Base-by-base conservation (phyloP, 1,140 invertebrate species). In the Bombus waltoni region DNA sequence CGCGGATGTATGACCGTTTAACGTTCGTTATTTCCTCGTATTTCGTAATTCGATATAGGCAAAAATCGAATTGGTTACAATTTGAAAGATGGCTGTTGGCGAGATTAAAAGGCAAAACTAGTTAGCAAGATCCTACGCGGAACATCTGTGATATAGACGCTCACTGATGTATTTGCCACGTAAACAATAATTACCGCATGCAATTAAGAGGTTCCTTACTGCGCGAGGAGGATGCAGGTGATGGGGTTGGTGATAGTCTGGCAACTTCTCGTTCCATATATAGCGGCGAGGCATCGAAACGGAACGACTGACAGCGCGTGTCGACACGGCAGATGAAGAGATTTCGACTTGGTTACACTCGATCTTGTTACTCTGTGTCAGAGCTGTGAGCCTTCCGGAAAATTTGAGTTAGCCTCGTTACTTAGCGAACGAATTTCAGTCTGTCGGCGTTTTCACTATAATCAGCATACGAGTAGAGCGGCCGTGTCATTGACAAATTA, bases 161-260 rank as follows among this genome's bases (percentile, higher is more conserved):
- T 68, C 65, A n/a, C n/a, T 70, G 81, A 83, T 89, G 78, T 91
- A 89, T 91, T 91, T 89, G 90, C 83, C n/a, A 47, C 77, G 88
- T 87, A 91, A 92, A 91, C 81, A 90, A 91, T 91, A 92, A 92
- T 92, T 93, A 94, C 90, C 78, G 88, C 86, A 75, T 87, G 91
- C 87, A 92, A 93, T 93, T 92, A 91, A 87, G 81, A 83, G 75
- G 78, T 76, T 86, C 81, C 75, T 83, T 85, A 79, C 47, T 53
- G 2, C 5, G 47, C 80, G 85, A 71, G 57, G 84, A 42, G 47
- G 70, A 42, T 57, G 59, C 47, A 28, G 47, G 77, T 25, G 65
- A 32, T 70, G 42, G 42, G 70, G 44, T 81, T 73, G 81, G 35
- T 44, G 81, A 81, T 75, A 87, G 85, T 82, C 79, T 53, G 68